Conservation (phyloP, 92 coral and sea anemone genomes). For the Bergia puertoricense region DNA sequence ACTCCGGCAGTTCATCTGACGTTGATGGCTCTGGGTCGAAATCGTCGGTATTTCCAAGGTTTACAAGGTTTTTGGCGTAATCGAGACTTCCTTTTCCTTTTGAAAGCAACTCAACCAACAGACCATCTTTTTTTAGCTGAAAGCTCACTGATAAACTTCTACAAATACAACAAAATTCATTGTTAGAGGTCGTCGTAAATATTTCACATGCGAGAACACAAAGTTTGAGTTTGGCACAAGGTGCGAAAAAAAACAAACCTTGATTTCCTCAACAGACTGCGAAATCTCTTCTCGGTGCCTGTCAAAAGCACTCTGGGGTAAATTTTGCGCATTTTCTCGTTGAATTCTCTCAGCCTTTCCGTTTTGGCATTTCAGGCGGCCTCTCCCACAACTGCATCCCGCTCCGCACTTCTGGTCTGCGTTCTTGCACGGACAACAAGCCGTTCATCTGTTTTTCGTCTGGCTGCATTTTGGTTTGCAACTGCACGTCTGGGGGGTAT, state of each 20-base stretch:
- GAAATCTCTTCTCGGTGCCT: constrained; percentile 33
- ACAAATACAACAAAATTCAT: neutral
- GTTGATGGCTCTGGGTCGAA: neutral
- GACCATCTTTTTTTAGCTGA: constrained; percentile 20
- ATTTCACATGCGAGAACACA: neutral
- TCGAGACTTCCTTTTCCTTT: constrained; percentile 54
- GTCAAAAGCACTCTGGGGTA: constrained; percentile 47
- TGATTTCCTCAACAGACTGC: constrained; percentile 40
- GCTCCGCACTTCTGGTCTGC: constrained; percentile 37
- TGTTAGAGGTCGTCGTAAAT: neutral
- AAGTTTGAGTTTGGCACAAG: too few relatives aligned
- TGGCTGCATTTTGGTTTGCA: constrained; percentile 44
- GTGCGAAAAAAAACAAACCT: neutral
- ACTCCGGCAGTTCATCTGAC: constrained; percentile 31
- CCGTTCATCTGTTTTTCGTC: constrained; percentile 31
- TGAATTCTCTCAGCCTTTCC: constrained; percentile 9
- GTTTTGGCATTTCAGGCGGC: constrained; percentile 18
- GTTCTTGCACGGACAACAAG: constrained; percentile 48
- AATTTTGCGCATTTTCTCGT: constrained; percentile 16
- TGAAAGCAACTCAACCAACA: constrained; percentile 32
- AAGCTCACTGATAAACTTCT: constrained; percentile 23
- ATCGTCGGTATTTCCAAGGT: constrained; percentile 1
- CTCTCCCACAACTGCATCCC: constrained; percentile 42
- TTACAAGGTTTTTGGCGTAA: constrained; percentile 25
- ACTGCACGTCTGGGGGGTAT: constrained; percentile 25